Conservation (phyloP, 2,888 invertebrate genomes). For the Lypha dubia region DNA sequence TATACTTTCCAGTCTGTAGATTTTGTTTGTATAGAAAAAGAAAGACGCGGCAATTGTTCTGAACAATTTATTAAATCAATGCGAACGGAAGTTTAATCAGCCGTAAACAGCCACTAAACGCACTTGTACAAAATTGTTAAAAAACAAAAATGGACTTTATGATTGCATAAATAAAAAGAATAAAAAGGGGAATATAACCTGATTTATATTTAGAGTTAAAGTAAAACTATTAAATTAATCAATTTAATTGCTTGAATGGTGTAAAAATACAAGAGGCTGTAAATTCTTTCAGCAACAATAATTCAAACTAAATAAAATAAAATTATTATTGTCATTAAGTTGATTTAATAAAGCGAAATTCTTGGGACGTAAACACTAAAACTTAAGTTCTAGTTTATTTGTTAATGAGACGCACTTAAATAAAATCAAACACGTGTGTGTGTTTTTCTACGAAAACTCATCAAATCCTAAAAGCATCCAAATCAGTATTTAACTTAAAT, state of each 20-base stretch:
- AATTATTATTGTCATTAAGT: constrained; percentile 51
- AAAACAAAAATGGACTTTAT: constrained; percentile 50
- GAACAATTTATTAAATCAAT: constrained; percentile 64
- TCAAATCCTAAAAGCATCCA: constrained; percentile 38
- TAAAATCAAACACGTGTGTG: constrained; percentile 11
- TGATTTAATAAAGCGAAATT: constrained; percentile 53
- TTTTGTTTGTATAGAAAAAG: neutral
- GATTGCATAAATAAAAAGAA: constrained; percentile 39
- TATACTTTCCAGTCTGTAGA: constrained; percentile 38
- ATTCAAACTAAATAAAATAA: constrained; percentile 3
- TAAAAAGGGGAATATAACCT: constrained; percentile 20
- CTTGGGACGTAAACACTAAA: constrained; percentile 18
- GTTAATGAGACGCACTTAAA: constrained; percentile 6
- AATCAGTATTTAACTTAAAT: constrained; percentile 24
- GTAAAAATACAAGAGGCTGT: constrained; percentile 47
- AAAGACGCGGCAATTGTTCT: constrained; percentile 62
- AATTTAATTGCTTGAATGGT: constrained; percentile 82
- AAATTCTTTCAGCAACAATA: constrained; percentile 39
- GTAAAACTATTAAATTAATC: constrained; percentile 81
- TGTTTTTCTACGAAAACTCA: constrained; percentile 56
- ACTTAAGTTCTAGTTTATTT: constrained; percentile 30
- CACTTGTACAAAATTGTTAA: constrained; percentile 48
- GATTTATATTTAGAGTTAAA: constrained; percentile 64
- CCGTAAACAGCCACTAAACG: constrained; percentile 73
- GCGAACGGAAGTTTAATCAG: constrained; percentile 80